Evolutionary conservation across 2,888 invertebrate species (phyloP).

Genomic region (Dynastes grantii): DNA sequence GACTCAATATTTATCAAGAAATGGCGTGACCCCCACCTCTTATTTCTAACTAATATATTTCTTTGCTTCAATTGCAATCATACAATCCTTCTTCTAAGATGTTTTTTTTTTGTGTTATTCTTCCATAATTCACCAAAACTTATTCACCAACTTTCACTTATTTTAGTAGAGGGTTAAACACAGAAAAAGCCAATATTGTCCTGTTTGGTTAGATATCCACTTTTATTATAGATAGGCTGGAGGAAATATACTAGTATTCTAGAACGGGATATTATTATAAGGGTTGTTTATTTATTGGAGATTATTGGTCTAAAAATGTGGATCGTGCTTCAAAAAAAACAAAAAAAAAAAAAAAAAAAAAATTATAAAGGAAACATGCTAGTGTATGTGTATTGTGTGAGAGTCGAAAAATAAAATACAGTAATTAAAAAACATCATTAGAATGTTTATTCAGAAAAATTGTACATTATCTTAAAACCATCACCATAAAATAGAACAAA

Average conservation of each 20-base stretch:
- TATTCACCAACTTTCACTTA: not conserved
- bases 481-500: conserved; percentile 62
- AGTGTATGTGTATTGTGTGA: conserved; percentile 52
- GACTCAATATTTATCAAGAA: too few species aligned
- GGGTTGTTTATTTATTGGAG: not conserved
- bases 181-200: conserved; percentile 31
- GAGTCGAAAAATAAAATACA: conserved; percentile 65
- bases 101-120: not conserved
- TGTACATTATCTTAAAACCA: conserved; percentile 66
- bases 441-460: conserved; percentile 70
- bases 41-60: too few species aligned
- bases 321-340: conserved; percentile 50
- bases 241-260: not conserved
- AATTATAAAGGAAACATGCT: conserved; percentile 61
- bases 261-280: conserved; percentile 19
- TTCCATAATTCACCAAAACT: not conserved
- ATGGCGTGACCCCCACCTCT: too few species aligned
- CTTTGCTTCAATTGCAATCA: too few species aligned
- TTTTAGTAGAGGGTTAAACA: conserved; percentile 42
- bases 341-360: conserved; percentile 35
- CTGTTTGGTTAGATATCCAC: not conserved
- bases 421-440: conserved; percentile 68
- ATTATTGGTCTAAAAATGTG: conserved; percentile 41
- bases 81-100: too few species aligned
- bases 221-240: not conserved